Evolutionary conservation across 2,888 invertebrate species (phyloP), one percentile per base, ranked within the genome.

Genomic region (Callyntrura sp.): DNA sequence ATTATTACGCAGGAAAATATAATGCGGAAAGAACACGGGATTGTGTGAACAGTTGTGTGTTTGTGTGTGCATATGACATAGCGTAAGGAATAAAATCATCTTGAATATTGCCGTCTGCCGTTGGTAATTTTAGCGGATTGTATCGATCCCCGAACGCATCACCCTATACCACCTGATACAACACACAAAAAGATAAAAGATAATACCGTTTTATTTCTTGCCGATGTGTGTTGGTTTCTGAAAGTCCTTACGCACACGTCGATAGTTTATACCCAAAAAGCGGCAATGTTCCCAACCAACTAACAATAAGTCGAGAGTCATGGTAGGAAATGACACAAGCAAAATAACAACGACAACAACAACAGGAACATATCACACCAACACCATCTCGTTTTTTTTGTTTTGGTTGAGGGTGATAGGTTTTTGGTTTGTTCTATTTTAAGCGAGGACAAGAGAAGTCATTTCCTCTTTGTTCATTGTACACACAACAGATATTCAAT

Each of bases 401-500:
- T 73, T 48, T 73, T 48, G 20, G n/a, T 51, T 45, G n/a, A n/a
- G n/a, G 45, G 48, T 48, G 23, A 73, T 73, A 73, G 48, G 73
- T 23, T 73, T 11, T 23, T 57, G 57, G 79, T 57, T 35, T 79
- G 57, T 35, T 55, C 57, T 79, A 79, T 79, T 79, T 79, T 79
- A 25, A 57, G 79, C n/a, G n/a, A 35, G 35, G 51, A 11, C n/a
- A 35, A 70, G 48, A 57, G 57, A 79, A 57, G 55, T 79, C 79
- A 79, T 79, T 79, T 79, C 79, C 79, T 79, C 17, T 57, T 57
- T 57, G 79, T 79, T 79, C 55, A 79, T 57, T 79, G 79, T 55
- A 43, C 57, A 28, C 35, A 35, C 57, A 57, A n/a, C n/a, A n/a
- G n/a, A n/a, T 57, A 57, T 28, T 35, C 23, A 35, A 62, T 62